Conservation (phyloP, 2,113 vertebrate species). For the Pleuronectes platessa region DNA sequence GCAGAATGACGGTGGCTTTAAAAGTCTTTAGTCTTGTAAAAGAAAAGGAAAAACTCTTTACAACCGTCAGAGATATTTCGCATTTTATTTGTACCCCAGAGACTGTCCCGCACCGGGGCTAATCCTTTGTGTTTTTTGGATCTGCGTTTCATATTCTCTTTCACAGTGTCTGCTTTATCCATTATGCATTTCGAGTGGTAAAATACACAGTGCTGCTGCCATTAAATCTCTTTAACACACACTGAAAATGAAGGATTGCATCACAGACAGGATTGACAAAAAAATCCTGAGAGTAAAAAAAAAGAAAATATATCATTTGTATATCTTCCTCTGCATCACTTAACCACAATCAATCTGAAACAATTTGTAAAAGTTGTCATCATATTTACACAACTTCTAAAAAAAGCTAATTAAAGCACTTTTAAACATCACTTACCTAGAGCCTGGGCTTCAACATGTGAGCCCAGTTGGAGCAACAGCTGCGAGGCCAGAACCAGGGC, state of each 20-base stretch:
- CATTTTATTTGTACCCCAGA: slow-evolving; percentile 57
- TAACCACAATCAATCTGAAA: neutral
- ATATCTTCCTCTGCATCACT: neutral
- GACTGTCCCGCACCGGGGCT: slow-evolving; percentile 50
- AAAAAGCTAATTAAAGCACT: slow-evolving; percentile 10
- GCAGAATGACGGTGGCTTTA: neutral
- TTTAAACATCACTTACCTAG: slow-evolving; percentile 70
- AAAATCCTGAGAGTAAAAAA: slow-evolving; percentile 11
- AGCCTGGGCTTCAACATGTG: slow-evolving; percentile 72
- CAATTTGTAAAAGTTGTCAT: neutral
- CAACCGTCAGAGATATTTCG: slow-evolving; percentile 46
- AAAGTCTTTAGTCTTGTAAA: slow-evolving; percentile 15
- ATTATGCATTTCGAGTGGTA: slow-evolving; percentile 67
- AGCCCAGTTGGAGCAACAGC: slow-evolving; percentile 82
- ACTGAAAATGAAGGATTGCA: slow-evolving; percentile 48
- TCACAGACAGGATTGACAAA: slow-evolving; percentile 29
- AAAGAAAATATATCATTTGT: neutral
- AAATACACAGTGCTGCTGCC: slow-evolving; percentile 50
- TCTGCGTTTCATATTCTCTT: slow-evolving; percentile 62
- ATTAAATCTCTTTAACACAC: slow-evolving; percentile 64
- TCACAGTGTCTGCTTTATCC: slow-evolving; percentile 66
- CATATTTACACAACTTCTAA: neutral
- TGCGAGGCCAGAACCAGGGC: slow-evolving; percentile 77
- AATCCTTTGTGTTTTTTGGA: slow-evolving; percentile 66
- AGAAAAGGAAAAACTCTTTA: neutral